Evolutionary conservation across 2,888 invertebrate species (phyloP).

Genomic region (Calameuta idolon): DNA sequence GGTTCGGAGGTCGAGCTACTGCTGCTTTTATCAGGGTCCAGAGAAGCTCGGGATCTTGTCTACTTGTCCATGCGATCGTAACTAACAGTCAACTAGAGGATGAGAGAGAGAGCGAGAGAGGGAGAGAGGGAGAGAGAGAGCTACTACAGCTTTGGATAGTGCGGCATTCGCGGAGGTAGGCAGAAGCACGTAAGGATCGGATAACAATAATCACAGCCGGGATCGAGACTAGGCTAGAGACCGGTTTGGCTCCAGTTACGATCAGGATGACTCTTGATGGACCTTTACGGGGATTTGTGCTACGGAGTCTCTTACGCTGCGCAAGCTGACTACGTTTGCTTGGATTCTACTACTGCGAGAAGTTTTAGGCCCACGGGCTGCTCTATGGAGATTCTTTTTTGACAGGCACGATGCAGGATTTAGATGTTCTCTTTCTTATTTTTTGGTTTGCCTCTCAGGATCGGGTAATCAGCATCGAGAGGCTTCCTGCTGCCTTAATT

Average conservation of each 20-base stretch:
- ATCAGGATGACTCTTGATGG: constrained; percentile 19
- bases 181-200: not conserved
- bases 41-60: not conserved
- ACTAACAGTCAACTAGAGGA: not conserved
- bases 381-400: constrained; percentile 35
- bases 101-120: not conserved
- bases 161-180: not conserved
- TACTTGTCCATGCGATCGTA: not conserved
- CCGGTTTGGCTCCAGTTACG: constrained; percentile 31
- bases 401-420: constrained; percentile 59
- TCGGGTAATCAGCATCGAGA: constrained; percentile 49
- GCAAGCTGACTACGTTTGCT: constrained; percentile 29
- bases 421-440: constrained; percentile 26
- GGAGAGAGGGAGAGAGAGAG: too few relatives aligned
- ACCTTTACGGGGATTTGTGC: constrained; percentile 20
- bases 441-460: constrained; percentile 31
- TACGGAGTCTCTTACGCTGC: constrained; percentile 28
- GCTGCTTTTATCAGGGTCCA: not conserved
- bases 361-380: not conserved
- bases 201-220: constrained; percentile 11
- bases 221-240: constrained; percentile 31
- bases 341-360: not conserved
- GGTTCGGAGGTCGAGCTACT: constrained; percentile 19
- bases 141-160: not conserved
- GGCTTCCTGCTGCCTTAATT: constrained; percentile 47